A percentile compares a stretch with the other conserved stretches of the same genome.
Conservation (phyloP, 2,888 invertebrate species). For the Dynastes maya region DNA sequence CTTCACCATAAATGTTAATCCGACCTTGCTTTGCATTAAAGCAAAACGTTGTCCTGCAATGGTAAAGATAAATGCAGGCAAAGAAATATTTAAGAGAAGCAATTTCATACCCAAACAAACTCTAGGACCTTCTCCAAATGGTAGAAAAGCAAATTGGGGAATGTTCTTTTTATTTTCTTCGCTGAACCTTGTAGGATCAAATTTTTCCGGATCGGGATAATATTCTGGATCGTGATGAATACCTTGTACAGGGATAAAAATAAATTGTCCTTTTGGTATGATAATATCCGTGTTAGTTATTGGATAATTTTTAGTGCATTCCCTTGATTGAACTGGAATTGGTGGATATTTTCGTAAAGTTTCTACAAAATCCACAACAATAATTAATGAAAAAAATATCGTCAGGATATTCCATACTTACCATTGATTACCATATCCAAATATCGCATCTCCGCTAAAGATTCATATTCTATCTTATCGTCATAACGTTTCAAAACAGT, state of each 20-base stretch:
- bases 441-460: slow-evolving; percentile 69
- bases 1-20: not conserved
- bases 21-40: slow-evolving; percentile 2
- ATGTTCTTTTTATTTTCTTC: slow-evolving; percentile 40
- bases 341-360: slow-evolving; percentile 48
- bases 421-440: slow-evolving; percentile 68
- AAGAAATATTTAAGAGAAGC: not conserved
- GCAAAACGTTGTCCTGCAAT: not conserved
- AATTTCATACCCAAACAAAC: slow-evolving; percentile 43
- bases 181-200: slow-evolving; percentile 43
- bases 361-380: slow-evolving; percentile 12
- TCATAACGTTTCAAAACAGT: slow-evolving; percentile 60
- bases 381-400: not conserved
- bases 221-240: slow-evolving; percentile 49
- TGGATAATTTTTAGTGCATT: slow-evolving; percentile 43
- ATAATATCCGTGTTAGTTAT: slow-evolving; percentile 24
- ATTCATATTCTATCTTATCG: slow-evolving; percentile 67
- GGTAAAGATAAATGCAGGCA: not conserved
- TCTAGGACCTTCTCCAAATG: slow-evolving; percentile 49
- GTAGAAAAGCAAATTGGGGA: slow-evolving; percentile 39
- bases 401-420: too few species aligned
- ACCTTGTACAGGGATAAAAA: slow-evolving; percentile 37
- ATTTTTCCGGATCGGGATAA: slow-evolving; percentile 47
- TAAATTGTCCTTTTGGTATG: slow-evolving; percentile 28
- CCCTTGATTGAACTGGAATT: slow-evolving; percentile 24